A percentile compares a stretch with the other conserved stretches of the same genome.
Conservation (phyloP, 2,113 vertebrate species). For the Elgaria multicarinata region DNA sequence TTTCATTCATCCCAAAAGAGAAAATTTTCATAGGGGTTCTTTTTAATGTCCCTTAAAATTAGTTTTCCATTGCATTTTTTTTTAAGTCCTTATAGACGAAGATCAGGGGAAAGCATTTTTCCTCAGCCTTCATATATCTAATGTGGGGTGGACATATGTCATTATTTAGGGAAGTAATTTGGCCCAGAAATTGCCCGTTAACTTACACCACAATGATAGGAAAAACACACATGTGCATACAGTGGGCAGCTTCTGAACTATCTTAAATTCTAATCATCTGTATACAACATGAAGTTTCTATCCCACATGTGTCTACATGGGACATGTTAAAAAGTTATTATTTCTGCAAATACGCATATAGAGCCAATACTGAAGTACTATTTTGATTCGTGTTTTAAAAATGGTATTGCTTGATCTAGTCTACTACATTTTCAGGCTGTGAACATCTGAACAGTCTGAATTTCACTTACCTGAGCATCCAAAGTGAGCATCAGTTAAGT, state of each 20-base stretch:
- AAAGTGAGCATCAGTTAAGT: conserved; percentile 25
- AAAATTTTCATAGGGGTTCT: too few relatives aligned
- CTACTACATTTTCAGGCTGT: conserved; percentile 8
- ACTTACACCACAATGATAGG: too few relatives aligned
- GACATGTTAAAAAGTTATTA: not conserved
- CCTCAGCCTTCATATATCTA: not conserved
- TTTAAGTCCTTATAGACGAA: too few relatives aligned
- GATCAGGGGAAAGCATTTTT: too few relatives aligned
- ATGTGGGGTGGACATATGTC: not conserved
- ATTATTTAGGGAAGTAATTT: not conserved
- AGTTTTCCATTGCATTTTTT: not conserved
- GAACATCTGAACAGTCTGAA: conserved; percentile 23
- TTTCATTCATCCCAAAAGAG: not conserved
- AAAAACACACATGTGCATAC: not conserved
- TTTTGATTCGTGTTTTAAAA: not conserved
- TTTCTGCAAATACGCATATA: not conserved
- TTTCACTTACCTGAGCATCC: conserved; percentile 20
- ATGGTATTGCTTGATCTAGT: not conserved
- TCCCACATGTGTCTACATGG: not conserved
- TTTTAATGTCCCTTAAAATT: too few relatives aligned
- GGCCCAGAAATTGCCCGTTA: not conserved
- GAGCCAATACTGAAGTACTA: not conserved
- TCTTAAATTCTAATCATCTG: not conserved
- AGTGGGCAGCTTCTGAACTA: not conserved
- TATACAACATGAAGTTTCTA: not conserved